phyloP scores from a whole-genome alignment of 1,140 invertebrate species.

The Lepidostoma basale region DNA sequence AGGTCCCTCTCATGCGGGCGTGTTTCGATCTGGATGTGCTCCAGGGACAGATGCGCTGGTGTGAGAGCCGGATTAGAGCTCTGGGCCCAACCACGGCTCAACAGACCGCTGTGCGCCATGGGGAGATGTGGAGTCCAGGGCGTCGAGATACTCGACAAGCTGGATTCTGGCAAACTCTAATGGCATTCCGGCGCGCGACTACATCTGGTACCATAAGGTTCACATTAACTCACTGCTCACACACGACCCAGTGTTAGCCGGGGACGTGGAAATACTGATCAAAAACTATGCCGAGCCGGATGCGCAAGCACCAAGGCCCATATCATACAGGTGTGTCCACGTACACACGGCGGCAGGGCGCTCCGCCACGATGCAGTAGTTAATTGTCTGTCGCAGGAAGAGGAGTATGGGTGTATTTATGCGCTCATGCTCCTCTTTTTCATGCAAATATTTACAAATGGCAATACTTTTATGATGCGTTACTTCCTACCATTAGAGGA shows the following conservation, averaged over 20 bases:
- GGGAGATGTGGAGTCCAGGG: conserved; percentile 39
- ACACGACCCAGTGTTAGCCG: background rate
- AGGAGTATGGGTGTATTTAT: no score
- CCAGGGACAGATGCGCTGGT: background rate
- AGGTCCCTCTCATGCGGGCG: conserved; percentile 31
- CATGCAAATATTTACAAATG: no score
- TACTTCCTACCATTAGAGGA: no score
- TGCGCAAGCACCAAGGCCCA: conserved; percentile 52
- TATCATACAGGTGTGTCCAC: conserved; percentile 50
- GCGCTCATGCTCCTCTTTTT: no score
- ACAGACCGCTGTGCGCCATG: conserved; percentile 37
- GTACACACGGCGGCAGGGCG: conserved; percentile 51
- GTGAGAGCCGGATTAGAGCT: conserved; percentile 41
- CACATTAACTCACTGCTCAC: no score
- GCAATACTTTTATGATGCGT: no score
- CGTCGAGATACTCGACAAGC: background rate
- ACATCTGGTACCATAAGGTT: no score
- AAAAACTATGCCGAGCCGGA: conserved; percentile 48
- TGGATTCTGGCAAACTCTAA: conserved; percentile 15
- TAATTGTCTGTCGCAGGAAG: no score
- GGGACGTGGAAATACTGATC: conserved; percentile 20
- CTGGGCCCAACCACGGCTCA: conserved; percentile 30
- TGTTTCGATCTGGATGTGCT: conserved; percentile 34
- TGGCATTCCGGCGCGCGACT: no score
- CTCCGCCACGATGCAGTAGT: conserved; percentile 45